A percentile compares a stretch with the other conserved stretches of the same genome.
Conservation (phyloP, 2,113 vertebrate genomes). For the Vidua macroura region DNA sequence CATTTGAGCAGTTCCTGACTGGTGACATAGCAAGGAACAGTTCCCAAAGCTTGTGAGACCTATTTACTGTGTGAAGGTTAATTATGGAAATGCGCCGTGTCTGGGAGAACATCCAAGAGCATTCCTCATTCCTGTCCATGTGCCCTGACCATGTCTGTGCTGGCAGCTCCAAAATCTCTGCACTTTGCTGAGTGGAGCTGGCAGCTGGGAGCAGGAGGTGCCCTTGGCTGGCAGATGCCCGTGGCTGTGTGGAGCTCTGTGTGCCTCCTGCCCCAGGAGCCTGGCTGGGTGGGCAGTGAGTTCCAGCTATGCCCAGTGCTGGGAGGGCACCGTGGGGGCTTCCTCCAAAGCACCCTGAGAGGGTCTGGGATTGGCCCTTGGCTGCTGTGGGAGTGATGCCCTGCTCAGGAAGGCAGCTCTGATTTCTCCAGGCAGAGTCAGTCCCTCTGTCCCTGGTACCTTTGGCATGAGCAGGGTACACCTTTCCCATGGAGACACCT, state of each 20-base stretch:
- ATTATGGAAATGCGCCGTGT: not conserved
- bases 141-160: not conserved
- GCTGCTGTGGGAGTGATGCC: not conserved
- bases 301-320: not conserved
- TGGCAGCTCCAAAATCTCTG: not conserved
- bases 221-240: not conserved
- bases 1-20: not conserved
- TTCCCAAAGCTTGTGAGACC: not conserved
- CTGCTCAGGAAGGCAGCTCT: not conserved
- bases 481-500: not conserved
- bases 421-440: not conserved
- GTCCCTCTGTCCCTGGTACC: not conserved
- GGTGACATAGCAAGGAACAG: not conserved
- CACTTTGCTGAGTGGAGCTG: not conserved
- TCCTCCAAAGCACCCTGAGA: not conserved
- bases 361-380: no score
- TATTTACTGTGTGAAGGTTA: not conserved
- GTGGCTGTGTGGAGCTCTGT: fast-evolving
- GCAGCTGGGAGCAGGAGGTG: not conserved
- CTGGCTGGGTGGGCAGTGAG: fast-evolving
- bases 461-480: fast-evolving
- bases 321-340: fast-evolving
- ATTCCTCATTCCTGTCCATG: not conserved
- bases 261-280: not conserved
- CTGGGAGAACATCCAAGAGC: not conserved